Evolutionary conservation across 1,140 invertebrate species (phyloP).

Genomic region (Batillaria attramentaria): DNA sequence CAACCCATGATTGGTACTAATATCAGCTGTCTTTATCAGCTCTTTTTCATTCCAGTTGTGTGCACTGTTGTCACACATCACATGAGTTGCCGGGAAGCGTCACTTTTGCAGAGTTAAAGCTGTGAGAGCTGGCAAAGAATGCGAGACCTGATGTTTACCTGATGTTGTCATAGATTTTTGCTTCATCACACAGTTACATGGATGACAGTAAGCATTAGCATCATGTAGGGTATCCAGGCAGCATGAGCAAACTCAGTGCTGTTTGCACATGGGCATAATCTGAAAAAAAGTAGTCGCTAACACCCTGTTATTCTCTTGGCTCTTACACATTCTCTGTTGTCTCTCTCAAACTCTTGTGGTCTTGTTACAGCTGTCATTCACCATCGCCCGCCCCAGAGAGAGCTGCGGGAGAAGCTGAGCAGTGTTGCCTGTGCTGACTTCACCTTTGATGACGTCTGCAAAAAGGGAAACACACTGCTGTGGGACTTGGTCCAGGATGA

Average conservation of each 20-base stretch:
- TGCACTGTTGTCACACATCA: no score
- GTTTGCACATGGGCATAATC: no score
- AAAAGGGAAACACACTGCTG: slow-evolving; percentile 90
- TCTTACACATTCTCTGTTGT: neutral
- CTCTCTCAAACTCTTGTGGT: neutral
- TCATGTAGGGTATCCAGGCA: no score
- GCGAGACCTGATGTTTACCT: no score
- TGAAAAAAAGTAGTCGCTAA: neutral
- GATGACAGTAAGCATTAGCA: neutral
- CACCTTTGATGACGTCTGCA: slow-evolving; percentile 67
- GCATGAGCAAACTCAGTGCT: no score
- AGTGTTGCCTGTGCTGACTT: slow-evolving; percentile 49
- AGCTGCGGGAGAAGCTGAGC: slow-evolving; percentile 23
- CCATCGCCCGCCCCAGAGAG: slow-evolving; percentile 48
- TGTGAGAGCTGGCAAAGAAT: no score
- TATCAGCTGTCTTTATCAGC: no score
- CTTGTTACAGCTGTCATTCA: slow-evolving; percentile 46
- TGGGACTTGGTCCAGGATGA: slow-evolving; percentile 96
- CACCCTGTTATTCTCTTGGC: neutral
- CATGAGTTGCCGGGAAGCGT: no score
- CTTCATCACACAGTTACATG: neutral
- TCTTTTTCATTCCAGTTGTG: no score
- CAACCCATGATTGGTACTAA: neutral
- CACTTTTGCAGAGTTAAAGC: no score
- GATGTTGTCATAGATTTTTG: neutral